These are phyloP conservation scores for Erythrocercus mccallii DNA, from an alignment of 2,113 vertebrate species.

Conservation along the genomic window DNA sequence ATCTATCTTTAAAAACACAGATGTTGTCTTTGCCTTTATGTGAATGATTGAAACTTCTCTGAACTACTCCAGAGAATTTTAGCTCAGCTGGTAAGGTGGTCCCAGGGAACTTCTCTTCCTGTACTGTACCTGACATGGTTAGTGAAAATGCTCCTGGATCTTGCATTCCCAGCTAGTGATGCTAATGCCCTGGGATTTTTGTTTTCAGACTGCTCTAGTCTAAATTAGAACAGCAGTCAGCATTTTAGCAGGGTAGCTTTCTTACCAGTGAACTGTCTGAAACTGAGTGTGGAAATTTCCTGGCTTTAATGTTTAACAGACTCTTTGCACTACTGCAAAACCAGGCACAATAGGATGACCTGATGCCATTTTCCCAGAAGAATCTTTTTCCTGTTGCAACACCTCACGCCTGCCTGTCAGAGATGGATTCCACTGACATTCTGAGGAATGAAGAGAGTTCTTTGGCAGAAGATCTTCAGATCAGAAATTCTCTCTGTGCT, in stretches of 20 bases:
- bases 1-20: background rate
- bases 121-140: background rate
- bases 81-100: background rate
- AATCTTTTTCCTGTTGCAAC: background rate
- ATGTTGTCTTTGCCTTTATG: background rate
- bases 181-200: background rate
- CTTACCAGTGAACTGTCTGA: background rate
- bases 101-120: background rate
- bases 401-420: background rate
- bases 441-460: background rate
- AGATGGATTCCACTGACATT: background rate
- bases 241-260: background rate
- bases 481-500: background rate
- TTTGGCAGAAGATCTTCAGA: background rate
- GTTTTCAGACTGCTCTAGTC: background rate
- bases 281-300: background rate
- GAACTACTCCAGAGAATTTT: background rate
- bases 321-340: background rate
- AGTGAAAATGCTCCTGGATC: background rate
- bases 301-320: background rate
- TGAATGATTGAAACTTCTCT: background rate
- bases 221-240: background rate
- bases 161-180: background rate
- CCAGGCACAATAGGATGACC: background rate
- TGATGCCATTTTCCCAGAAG: background rate